Evolutionary conservation across 1,140 invertebrate genomes (phyloP).

Genomic region (Camponotus pennsylvanicus): DNA sequence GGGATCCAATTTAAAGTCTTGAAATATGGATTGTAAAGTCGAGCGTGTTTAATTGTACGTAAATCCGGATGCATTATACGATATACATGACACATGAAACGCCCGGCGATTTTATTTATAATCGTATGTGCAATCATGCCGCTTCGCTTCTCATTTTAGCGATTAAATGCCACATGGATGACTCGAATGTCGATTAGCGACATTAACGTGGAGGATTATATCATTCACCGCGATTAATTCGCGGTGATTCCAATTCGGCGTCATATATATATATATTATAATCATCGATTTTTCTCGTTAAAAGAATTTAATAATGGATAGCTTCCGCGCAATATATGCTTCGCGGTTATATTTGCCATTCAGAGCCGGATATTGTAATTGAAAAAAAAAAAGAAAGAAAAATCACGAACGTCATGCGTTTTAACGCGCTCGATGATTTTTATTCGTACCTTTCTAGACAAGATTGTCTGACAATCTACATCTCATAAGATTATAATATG

Average conservation of each 20-base stretch:
- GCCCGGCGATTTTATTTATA: conserved; percentile 32
- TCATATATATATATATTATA: background rate
- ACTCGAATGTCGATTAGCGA: conserved; percentile 56
- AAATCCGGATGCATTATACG: background rate
- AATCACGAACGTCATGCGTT: background rate
- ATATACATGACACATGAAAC: background rate
- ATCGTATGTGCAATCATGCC: background rate
- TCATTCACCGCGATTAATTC: conserved; percentile 49
- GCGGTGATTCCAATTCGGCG: conserved; percentile 25
- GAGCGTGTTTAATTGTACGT: background rate
- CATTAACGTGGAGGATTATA: conserved; percentile 42
- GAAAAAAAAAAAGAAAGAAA: background rate
- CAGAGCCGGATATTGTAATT: background rate
- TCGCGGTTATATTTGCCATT: background rate
- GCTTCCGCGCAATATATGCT: background rate
- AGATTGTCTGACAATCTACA: background rate
- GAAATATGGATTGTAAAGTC: too few relatives aligned
- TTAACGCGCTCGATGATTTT: background rate
- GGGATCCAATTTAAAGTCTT: too few relatives aligned
- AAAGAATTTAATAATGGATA: conserved; percentile 43
- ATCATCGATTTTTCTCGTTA: conserved; percentile 3
- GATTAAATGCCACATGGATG: conserved; percentile 60
- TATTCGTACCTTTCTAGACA: background rate
- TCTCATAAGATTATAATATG: background rate
- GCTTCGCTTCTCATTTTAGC: conserved; percentile 29